Percentiles rank a stretch among this genome's conserved stretches.
Conservation (phyloP, 2,113 vertebrate genomes). For the Erythrolamprus reginae region DNA sequence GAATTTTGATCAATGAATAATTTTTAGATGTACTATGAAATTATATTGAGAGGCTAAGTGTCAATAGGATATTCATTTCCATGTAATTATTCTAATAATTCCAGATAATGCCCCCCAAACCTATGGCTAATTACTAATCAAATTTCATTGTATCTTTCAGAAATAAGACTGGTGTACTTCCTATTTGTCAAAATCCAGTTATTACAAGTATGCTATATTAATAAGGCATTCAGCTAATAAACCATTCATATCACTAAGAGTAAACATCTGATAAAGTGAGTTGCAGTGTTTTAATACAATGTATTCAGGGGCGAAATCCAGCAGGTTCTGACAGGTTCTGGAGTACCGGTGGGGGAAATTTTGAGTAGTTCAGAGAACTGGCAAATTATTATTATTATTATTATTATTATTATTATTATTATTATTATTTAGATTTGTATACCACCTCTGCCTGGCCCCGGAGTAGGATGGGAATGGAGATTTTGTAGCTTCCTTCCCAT, state of each 20-base stretch:
- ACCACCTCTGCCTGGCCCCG: too few species aligned
- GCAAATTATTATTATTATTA: too few species aligned
- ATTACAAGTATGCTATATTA: background rate
- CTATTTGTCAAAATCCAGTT: background rate
- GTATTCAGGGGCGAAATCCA: too few species aligned
- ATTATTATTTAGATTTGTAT: too few species aligned
- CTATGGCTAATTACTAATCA: background rate
- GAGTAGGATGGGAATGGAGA: too few species aligned
- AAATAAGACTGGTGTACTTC: background rate
- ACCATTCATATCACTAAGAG: background rate
- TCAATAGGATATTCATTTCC: background rate
- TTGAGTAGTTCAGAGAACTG: too few species aligned
- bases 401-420: too few species aligned
- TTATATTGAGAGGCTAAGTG: background rate
- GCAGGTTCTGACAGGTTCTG: too few species aligned
- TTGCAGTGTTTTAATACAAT: background rate
- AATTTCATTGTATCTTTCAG: background rate
- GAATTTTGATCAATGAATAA: background rate
- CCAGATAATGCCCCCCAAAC: background rate
- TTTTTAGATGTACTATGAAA: background rate
- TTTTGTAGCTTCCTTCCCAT: too few species aligned
- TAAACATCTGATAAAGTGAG: background rate
- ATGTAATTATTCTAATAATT: too few species aligned
- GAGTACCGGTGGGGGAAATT: too few species aligned
- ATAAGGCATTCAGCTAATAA: background rate